These are phyloP conservation scores for Columba livia DNA, from an alignment of 2,113 vertebrate species.

Conservation along the genomic window DNA sequence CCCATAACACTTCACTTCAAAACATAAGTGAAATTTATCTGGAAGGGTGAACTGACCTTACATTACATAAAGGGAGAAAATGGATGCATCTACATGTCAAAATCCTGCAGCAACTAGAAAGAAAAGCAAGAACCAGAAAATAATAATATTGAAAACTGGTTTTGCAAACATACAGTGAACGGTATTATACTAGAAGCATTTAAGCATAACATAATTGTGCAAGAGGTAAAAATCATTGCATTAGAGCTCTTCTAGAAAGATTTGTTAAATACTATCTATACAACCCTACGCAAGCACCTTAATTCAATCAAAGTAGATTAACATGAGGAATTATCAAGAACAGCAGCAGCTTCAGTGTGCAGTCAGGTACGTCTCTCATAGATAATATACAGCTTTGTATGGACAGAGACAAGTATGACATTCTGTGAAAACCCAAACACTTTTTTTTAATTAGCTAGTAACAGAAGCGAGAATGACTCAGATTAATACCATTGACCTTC, in stretches of 20 bases:
- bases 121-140: not conserved
- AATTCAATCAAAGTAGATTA: not conserved
- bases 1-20: not conserved
- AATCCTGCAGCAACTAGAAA: not conserved
- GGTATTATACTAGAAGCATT: not conserved
- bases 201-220: not conserved
- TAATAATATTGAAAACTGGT: not conserved
- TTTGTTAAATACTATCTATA: not conserved
- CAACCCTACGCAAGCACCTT: not conserved
- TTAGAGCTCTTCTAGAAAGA: not conserved
- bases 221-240: not conserved
- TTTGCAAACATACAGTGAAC: not conserved
- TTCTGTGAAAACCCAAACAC: not conserved
- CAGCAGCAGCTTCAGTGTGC: not conserved
- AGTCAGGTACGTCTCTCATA: not conserved
- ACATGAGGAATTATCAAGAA: not conserved
- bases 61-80: not conserved
- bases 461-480: not conserved
- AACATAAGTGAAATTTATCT: not conserved
- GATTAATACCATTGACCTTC: not conserved
- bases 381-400: not conserved
- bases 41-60: not conserved
- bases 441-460: not conserved
- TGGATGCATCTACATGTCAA: not conserved
- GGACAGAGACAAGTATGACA: not conserved